Percentiles rank a stretch among this genome's conserved stretches.
Conservation (phyloP, 2,888 invertebrate species). For the Meiosimyza platycephala region DNA sequence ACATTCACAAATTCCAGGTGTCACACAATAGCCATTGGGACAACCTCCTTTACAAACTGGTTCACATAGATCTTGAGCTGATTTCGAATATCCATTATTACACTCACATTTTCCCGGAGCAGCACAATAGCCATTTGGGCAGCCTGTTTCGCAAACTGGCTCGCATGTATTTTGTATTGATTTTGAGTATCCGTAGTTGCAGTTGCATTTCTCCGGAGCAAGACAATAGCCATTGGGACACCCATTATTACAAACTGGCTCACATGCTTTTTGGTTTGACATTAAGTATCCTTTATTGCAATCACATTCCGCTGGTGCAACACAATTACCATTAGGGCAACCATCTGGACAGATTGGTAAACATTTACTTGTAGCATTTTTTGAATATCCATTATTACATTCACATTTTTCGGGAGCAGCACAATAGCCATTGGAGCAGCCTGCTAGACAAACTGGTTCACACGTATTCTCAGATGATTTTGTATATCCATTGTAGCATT, state of each 20-base stretch:
- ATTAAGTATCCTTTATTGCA: no score
- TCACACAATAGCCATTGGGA: constrained; percentile 39
- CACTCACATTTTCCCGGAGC: constrained; percentile 55
- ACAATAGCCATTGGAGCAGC: constrained; percentile 56
- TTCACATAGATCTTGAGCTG: constrained; percentile 38
- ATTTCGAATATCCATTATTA: constrained; percentile 42
- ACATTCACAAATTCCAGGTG: constrained; percentile 43
- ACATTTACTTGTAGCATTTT: constrained; percentile 34
- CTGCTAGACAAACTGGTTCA: constrained; percentile 35
- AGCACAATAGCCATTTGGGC: constrained; percentile 55
- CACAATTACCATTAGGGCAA: constrained; percentile 58
- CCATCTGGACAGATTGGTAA: constrained; percentile 43
- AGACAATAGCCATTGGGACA: constrained; percentile 73
- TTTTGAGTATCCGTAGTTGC: constrained; percentile 39
- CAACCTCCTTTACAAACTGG: constrained; percentile 47
- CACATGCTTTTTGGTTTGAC: constrained; percentile 52
- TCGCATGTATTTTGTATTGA: constrained; percentile 28
- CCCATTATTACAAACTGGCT: constrained; percentile 44
- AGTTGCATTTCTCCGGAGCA: constrained; percentile 69
- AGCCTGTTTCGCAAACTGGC: constrained; percentile 39
- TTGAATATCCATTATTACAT: constrained; percentile 47
- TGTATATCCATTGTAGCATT: constrained; percentile 44
- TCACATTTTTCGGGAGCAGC: constrained; percentile 52
- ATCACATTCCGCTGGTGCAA: constrained; percentile 42
- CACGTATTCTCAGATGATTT: constrained; percentile 27